Evolutionary conservation across 1,140 invertebrate genomes (phyloP), one percentile per base, ranked within the genome.

Genomic region (Euschistus heros): DNA sequence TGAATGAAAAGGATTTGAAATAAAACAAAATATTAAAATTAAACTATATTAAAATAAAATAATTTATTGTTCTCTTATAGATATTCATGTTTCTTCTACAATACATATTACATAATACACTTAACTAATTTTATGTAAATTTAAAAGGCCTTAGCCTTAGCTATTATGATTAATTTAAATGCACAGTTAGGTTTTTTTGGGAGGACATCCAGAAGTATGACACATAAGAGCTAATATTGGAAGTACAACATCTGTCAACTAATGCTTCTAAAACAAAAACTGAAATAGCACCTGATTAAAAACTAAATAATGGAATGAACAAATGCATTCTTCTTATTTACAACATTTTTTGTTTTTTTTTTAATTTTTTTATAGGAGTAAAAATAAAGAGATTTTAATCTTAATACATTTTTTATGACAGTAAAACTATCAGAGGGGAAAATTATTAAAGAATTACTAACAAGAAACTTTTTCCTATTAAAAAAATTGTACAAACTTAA

Each of bases 381-480:
- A 26, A 57, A 24, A 26, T 57, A 24, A 57, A 27, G 54, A 57
- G 18, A 22, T 18, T 20, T 20, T 20, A 50, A 50, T 50, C 5
- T 50, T 20, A 20, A 50, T 50, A 20, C 22, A 20, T 50, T 5
- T 50, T 20, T 50, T 20, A 50, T 50, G 47, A 18, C n/a, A 50
- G 20, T 57, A 24, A 24, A 24, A 57, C 54, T 27, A 26, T 57
- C 54, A 57, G 54, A 57, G 54, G 54, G 22, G 54, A 57, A 57
- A 24, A 57, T 24, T 24, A 57, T 37, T 10, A 37, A 37, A 37
- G 33, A 37, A 37, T 37, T 37, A 37, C 33, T 37, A 37, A 37
- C 5, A 30, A 30, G 8, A 37, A 37, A 37, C 33, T 37, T 37
- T 37, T 37, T 37, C 3, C 3, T 30, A 37, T 37, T 37, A 10